phyloP scores from a whole-genome alignment of 2,888 invertebrate species.

The Mechanitis mazaeus region DNA sequence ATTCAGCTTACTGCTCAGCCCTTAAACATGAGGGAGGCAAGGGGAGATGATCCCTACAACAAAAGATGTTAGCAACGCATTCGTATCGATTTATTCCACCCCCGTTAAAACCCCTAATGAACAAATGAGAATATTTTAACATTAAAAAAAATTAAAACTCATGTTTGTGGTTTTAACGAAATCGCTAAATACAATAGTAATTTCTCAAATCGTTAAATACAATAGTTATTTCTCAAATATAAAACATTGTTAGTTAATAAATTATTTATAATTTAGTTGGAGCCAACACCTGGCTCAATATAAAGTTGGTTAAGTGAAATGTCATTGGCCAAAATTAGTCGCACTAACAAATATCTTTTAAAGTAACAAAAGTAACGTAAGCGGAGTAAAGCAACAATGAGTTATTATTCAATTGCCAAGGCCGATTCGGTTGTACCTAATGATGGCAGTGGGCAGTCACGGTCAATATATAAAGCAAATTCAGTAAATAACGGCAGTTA shows the following conservation, averaged over 20 bases:
- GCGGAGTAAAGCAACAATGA: conserved; percentile 30
- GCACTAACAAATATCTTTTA: not conserved
- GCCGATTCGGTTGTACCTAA: conserved; percentile 57
- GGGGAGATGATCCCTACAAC: conserved; percentile 44
- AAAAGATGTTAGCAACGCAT: conserved; percentile 63
- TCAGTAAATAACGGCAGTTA: conserved; percentile 39
- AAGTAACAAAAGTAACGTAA: conserved; percentile 5
- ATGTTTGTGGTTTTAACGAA: not conserved
- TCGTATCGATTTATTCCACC: conserved; percentile 49
- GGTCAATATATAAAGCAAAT: conserved; percentile 66
- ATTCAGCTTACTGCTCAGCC: conserved; percentile 21
- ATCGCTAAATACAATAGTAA: too few relatives aligned
- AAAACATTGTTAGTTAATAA: too few relatives aligned
- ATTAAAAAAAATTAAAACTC: not conserved
- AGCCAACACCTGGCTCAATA: too few relatives aligned
- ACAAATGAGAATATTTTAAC: conserved; percentile 17
- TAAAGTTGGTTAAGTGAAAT: too few relatives aligned
- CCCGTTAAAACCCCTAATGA: conserved; percentile 30
- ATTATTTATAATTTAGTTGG: too few relatives aligned
- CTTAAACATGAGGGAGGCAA: conserved; percentile 23
- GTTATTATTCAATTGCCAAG: conserved; percentile 57
- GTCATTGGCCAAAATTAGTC: too few relatives aligned
- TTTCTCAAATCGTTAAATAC: too few relatives aligned
- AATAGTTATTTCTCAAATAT: too few relatives aligned
- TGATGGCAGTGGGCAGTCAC: conserved; percentile 61